A percentile compares a stretch with the other conserved stretches of the same genome.
Conservation (phyloP, 2,888 invertebrate genomes). For the Plemyria rubiginata region DNA sequence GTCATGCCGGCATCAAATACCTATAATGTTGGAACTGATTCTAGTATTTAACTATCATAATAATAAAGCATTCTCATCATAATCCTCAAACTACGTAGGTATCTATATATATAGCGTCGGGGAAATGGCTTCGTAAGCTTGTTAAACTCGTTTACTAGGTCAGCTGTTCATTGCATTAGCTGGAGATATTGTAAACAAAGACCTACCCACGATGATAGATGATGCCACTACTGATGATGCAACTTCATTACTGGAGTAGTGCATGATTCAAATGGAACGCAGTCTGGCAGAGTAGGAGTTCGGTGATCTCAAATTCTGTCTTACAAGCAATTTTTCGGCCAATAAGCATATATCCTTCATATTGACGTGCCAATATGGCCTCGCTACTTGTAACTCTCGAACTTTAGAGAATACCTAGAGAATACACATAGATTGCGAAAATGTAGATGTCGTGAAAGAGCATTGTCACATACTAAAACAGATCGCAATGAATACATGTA, state of each 20-base stretch:
- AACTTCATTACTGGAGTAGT: constrained; percentile 16
- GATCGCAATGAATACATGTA: constrained; percentile 48
- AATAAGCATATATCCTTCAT: too few species aligned
- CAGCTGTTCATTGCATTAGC: constrained; percentile 40
- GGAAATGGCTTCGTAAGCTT: constrained; percentile 53
- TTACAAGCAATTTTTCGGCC: too few species aligned
- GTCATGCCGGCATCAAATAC: neutral
- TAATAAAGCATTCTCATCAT: constrained; percentile 15
- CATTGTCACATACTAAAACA: constrained; percentile 46
- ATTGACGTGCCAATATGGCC: neutral
- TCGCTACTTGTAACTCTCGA: too few species aligned
- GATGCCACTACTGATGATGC: constrained; percentile 25
- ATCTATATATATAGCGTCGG: constrained; percentile 41
- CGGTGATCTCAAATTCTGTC: neutral
- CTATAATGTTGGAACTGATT: neutral
- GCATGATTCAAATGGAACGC: constrained; percentile 5
- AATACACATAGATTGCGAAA: constrained; percentile 6
- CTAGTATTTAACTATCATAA: constrained; percentile 2
- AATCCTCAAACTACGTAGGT: constrained; percentile 24
- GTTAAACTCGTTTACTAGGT: constrained; percentile 49
- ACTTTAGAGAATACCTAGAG: too few species aligned
- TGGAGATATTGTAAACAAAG: constrained; percentile 35
- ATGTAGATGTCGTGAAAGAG: constrained; percentile 36
- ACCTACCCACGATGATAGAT: constrained; percentile 17
- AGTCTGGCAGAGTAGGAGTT: neutral